Conservation (phyloP, 1,140 invertebrate genomes). For the Ladona fulva region DNA sequence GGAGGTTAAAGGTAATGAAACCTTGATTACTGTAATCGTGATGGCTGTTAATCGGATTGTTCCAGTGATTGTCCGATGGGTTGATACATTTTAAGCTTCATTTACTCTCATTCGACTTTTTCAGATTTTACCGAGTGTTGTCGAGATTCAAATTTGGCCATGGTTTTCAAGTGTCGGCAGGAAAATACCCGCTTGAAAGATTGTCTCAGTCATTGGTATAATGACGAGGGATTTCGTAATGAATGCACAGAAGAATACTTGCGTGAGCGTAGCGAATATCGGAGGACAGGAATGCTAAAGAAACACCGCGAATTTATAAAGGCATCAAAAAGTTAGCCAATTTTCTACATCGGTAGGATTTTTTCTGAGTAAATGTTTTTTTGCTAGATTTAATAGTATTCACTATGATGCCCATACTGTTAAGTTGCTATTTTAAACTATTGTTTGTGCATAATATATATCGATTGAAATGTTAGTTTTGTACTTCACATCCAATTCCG, state of each 20-base stretch:
- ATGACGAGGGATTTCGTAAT: conserved; percentile 61
- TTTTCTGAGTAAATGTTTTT: too few species aligned
- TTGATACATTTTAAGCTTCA: not conserved
- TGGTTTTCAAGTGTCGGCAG: conserved; percentile 62
- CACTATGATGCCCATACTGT: too few species aligned
- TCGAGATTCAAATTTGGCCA: conserved; percentile 52
- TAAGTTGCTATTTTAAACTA: too few species aligned
- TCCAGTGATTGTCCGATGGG: not conserved
- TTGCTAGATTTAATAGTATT: too few species aligned
- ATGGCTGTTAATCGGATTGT: not conserved
- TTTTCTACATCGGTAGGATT: too few species aligned
- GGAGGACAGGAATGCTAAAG: conserved; percentile 64
- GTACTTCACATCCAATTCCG: too few species aligned
- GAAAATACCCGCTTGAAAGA: conserved; percentile 56
- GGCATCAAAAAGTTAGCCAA: not conserved
- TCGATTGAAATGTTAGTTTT: too few species aligned
- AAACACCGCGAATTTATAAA: conserved; percentile 33
- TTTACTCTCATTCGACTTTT: conserved; percentile 19
- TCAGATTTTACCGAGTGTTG: conserved; percentile 66
- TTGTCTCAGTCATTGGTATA: conserved; percentile 66
- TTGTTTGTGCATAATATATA: too few species aligned
- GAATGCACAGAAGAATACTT: conserved; percentile 71
- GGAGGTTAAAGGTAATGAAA: conserved; percentile 50
- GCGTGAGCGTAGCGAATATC: conserved; percentile 66
- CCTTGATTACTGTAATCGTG: not conserved